Evolutionary conservation across 2,888 invertebrate species (phyloP), one percentile per base, ranked within the genome.

Genomic region (Amphipoea lucens): DNA sequence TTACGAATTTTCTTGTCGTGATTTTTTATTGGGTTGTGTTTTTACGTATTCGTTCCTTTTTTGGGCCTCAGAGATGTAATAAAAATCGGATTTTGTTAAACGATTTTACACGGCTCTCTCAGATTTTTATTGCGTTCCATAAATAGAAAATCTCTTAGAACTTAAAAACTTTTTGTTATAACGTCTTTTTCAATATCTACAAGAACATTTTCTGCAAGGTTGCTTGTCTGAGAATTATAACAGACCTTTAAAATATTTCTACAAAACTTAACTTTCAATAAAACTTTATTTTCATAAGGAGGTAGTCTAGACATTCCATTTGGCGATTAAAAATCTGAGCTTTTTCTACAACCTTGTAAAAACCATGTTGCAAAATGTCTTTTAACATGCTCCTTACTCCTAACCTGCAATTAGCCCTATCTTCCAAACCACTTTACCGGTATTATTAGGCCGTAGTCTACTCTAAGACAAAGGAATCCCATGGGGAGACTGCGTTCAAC

Each of bases 11-110:
- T 74, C 77, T 54, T 70, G 72, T 78, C 73, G 12, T 75, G 66
- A 42, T 73, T 75, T 82, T 80, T 86, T 84, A 63, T 86, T 86
- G 51, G 57, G 2, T 23, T 72, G 29, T 74, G 42, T 72, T 74
- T 74, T 85, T 74, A 14, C 29, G 48, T 67, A 69, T 63, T 54
- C 23, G 11, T 69, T 57, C 23, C 17, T 66, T 78, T 81, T 62
- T 17, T 11, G 5, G 5, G 57, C 9, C 4, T 40, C 14, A 42
- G 81, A 68, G 40, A 65, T 71, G 0, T 68, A 48, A 76, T 65
- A 74, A 17, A 66, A 78, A 76, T 65, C 48, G 29, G 29, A 67
- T 60, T 82, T 78, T 54, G 17, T 57, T 74, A 62, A 85, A 73
- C 12, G 36, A 42, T 74, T 75, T 51, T 12, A 82, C 36, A 54